Percentiles rank a stretch among this genome's conserved stretches.
phyloP scores from a whole-genome alignment of 1,140 invertebrate genomes.

The Solenopsis fugax region DNA sequence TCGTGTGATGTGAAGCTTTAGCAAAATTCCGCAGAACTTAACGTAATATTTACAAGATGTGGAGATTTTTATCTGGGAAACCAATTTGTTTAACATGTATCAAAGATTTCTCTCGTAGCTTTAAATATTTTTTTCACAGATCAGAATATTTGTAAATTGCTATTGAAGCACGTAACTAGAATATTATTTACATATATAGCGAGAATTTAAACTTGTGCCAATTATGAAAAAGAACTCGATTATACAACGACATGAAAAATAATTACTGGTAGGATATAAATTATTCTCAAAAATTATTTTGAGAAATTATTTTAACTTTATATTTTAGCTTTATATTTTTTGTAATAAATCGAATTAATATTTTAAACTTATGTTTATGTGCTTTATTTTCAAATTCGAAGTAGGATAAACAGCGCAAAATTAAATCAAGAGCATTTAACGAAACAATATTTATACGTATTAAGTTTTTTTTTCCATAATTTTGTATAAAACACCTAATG shows the following conservation, averaged over 20 bases:
- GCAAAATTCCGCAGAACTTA: conserved; percentile 24
- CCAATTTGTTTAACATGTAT: neutral
- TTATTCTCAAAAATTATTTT: conserved; percentile 36
- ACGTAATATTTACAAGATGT: neutral
- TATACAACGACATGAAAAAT: conserved; percentile 26
- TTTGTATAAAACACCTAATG: neutral
- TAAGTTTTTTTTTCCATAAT: conserved; percentile 2
- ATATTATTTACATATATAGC: conserved; percentile 18
- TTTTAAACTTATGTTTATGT: conserved; percentile 17
- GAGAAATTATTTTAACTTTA: conserved; percentile 12
- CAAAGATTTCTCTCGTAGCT: conserved; percentile 11
- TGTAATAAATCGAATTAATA: conserved; percentile 22
- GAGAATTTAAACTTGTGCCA: conserved; percentile 4
- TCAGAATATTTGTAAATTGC: conserved; percentile 14
- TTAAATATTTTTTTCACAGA: neutral
- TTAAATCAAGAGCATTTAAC: neutral
- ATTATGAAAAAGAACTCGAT: neutral
- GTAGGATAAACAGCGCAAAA: neutral
- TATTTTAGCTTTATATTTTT: conserved; percentile 20
- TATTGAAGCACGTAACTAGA: conserved; percentile 7
- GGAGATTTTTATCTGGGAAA: neutral
- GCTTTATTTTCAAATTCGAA: conserved; percentile 24
- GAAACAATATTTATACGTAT: neutral
- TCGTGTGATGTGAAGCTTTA: conserved; percentile 29
- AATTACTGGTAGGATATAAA: conserved; percentile 6